Percentiles rank a stretch among this genome's conserved stretches.
Conservation (phyloP, 1,140 invertebrate genomes). For the Temnothorax nylanderi region DNA sequence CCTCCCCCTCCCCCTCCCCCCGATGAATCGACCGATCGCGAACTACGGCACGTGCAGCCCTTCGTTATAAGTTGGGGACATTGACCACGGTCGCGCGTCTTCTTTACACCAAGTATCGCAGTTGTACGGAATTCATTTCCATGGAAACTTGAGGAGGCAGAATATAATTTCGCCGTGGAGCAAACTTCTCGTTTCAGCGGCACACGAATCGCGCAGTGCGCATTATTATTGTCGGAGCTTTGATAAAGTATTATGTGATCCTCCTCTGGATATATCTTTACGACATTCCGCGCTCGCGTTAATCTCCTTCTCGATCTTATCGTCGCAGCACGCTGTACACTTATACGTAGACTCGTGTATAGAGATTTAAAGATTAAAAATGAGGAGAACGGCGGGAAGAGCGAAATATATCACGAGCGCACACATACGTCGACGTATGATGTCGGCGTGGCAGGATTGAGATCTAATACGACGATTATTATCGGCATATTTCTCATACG, state of each 20-base stretch:
- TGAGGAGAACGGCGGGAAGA: neutral
- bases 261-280: neutral
- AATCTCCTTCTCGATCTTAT: neutral
- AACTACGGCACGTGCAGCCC: constrained; percentile 46
- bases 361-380: neutral
- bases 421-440: neutral
- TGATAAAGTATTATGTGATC: neutral
- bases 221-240: neutral
- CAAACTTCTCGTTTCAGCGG: neutral
- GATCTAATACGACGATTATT: constrained; percentile 67
- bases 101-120: constrained; percentile 24
- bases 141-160: constrained; percentile 34
- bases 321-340: neutral
- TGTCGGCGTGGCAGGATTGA: neutral
- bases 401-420: neutral
- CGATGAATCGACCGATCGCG: constrained; percentile 61
- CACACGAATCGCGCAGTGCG: neutral
- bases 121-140: constrained; percentile 20
- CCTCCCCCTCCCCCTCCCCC: neutral
- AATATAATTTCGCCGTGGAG: constrained; percentile 21
- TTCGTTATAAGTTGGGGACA: constrained; percentile 37
- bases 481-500: constrained; percentile 50
- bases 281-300: neutral
- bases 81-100: constrained; percentile 63
- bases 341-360: neutral